Percentiles rank a stretch among this genome's conserved stretches.
phyloP scores from a whole-genome alignment of 1,140 invertebrate species.

The Atta colombica region DNA sequence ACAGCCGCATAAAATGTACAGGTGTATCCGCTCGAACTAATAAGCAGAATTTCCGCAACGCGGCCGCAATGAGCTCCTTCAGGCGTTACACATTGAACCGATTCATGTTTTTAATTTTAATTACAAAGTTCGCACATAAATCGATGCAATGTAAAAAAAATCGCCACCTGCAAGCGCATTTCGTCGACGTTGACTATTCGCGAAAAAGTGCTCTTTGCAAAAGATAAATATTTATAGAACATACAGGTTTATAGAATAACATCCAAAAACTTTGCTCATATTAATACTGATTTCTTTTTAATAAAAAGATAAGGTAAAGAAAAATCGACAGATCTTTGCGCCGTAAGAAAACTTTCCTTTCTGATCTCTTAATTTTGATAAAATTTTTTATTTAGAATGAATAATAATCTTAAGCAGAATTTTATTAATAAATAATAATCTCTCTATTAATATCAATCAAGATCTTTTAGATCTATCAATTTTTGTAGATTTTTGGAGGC shows the following conservation, averaged over 20 bases:
- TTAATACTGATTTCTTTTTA: neutral
- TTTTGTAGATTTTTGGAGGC: neutral
- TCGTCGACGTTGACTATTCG: slow-evolving; percentile 36
- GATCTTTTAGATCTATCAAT: too few species aligned
- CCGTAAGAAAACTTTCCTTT: neutral
- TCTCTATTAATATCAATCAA: neutral
- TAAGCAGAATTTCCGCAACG: slow-evolving; percentile 64
- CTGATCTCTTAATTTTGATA: neutral
- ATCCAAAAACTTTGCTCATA: neutral
- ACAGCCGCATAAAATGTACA: slow-evolving; percentile 59
- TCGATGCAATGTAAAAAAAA: slow-evolving; percentile 18
- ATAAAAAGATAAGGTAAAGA: neutral
- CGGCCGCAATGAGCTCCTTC: slow-evolving; percentile 2
- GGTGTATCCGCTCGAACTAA: slow-evolving; percentile 76
- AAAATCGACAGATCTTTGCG: neutral
- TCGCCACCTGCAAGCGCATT: neutral
- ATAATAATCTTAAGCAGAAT: neutral
- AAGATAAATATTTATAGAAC: slow-evolving; percentile 35
- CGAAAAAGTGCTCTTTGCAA: slow-evolving; percentile 57
- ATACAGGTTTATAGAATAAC: slow-evolving; percentile 39
- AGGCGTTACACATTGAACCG: neutral
- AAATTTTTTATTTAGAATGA: neutral
- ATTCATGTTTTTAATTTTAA: neutral
- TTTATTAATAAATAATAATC: neutral
- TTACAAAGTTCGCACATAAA: slow-evolving; percentile 22